Evolutionary conservation across 92 coral and sea anemone genomes (phyloP).

Genomic region (Galaxea fascicularis): DNA sequence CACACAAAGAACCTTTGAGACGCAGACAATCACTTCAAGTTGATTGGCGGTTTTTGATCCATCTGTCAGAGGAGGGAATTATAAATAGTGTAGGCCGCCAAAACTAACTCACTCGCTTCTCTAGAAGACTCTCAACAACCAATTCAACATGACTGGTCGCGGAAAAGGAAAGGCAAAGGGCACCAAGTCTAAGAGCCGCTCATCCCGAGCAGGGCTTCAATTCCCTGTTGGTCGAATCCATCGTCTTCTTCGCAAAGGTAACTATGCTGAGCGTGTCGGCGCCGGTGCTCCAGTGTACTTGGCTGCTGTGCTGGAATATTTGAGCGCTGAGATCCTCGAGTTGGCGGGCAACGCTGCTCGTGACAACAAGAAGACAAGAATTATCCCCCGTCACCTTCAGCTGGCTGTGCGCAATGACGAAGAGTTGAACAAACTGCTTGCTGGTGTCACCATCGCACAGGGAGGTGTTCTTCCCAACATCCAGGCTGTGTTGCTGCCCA

Average conservation of each 20-base stretch:
- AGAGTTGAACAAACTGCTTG: conserved; percentile 64
- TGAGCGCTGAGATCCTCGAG: conserved; percentile 71
- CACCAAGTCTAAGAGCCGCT: conserved; percentile 90
- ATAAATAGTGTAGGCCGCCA: neutral
- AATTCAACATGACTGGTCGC: conserved; percentile 78
- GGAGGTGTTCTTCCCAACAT: conserved; percentile 72
- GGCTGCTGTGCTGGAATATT: conserved; percentile 63
- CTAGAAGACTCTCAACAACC: neutral
- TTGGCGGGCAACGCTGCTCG: conserved; percentile 80
- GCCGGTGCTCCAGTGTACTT: conserved; percentile 88
- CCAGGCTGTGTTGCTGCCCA: conserved; percentile 68
- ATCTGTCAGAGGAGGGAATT: neutral
- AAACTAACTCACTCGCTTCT: neutral
- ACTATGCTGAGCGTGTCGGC: conserved; percentile 81
- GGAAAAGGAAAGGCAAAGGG: conserved; percentile 92
- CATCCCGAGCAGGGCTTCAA: conserved; percentile 87
- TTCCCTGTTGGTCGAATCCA: conserved; percentile 85
- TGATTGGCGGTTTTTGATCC: conserved; percentile 28
- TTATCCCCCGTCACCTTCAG: conserved; percentile 73
- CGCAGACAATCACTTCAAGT: neutral
- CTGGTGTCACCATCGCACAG: conserved; percentile 65
- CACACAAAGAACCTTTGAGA: neutral
- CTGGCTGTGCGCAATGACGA: conserved; percentile 71
- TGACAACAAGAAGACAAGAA: conserved; percentile 71
- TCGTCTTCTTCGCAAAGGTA: conserved; percentile 77